phyloP scores from a whole-genome alignment of 2,888 invertebrate species.

The Philopedon plagiatum region DNA sequence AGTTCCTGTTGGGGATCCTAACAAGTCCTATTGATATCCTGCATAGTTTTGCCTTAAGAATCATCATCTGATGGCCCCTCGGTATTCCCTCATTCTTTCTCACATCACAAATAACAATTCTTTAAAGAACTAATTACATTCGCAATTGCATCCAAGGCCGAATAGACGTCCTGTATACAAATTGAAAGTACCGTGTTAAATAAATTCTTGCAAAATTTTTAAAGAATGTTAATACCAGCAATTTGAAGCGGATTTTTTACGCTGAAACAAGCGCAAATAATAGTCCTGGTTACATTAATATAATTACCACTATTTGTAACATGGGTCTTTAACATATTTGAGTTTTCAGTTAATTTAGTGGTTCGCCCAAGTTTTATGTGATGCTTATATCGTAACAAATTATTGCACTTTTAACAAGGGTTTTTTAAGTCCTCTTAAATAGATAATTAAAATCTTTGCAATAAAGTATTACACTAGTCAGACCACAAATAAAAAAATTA shows the following conservation, averaged over 20 bases:
- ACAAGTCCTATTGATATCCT: too few species aligned
- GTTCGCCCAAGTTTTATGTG: too few species aligned
- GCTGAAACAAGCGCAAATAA: constrained; percentile 12
- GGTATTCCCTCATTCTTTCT: too few species aligned
- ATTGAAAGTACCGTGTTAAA: constrained; percentile 11
- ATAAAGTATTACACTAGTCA: not conserved
- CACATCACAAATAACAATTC: too few species aligned
- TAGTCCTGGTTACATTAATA: constrained; percentile 17
- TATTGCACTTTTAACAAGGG: too few species aligned
- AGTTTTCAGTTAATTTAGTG: not conserved
- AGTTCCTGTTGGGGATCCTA: too few species aligned
- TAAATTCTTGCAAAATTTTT: constrained; percentile 12
- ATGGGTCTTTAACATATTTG: constrained; percentile 23
- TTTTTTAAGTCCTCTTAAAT: too few species aligned
- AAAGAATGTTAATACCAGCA: constrained; percentile 22
- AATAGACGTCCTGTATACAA: constrained; percentile 2
- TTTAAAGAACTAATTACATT: not conserved
- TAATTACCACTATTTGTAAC: constrained; percentile 28
- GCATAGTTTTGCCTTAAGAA: too few species aligned
- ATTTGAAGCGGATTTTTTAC: constrained; percentile 1
- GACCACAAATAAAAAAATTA: too few species aligned
- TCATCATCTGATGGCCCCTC: too few species aligned
- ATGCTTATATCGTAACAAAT: too few species aligned
- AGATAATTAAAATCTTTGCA: too few species aligned
- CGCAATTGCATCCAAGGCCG: not conserved